phyloP scores from a whole-genome alignment of 2,797 vertebrate genomes.

The Pseudotriccus pelzelni region DNA sequence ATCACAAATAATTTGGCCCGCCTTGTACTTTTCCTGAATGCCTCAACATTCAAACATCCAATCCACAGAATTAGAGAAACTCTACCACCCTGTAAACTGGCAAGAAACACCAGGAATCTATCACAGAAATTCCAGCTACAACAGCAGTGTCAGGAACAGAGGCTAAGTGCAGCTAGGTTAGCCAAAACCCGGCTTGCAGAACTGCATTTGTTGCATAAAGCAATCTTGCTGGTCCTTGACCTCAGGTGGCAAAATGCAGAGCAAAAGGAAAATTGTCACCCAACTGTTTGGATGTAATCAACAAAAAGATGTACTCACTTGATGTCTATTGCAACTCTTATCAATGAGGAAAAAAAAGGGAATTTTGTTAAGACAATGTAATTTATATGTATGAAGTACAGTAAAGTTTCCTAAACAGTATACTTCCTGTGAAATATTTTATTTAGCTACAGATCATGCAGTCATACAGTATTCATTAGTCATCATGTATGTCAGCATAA shows the following conservation, averaged over 20 bases:
- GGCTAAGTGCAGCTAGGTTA: neutral
- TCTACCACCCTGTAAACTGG: neutral
- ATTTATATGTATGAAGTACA: neutral
- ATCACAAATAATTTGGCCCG: neutral
- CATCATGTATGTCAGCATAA: neutral
- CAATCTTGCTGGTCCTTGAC: neutral
- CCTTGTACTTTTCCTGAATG: neutral
- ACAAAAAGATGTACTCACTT: neutral
- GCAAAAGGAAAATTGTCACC: neutral
- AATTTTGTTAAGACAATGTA: neutral
- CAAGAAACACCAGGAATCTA: neutral
- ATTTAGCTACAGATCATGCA: neutral
- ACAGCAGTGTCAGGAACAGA: neutral
- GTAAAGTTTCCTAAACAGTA: neutral
- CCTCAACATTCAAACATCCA: neutral
- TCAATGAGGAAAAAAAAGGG: neutral
- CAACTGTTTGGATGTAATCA: neutral
- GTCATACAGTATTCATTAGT: neutral
- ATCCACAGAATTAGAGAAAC: neutral
- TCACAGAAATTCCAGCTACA: neutral
- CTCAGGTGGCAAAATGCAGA: neutral
- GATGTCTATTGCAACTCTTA: neutral
- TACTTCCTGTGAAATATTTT: neutral
- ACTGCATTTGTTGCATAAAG: neutral
- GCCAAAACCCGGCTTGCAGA: neutral